A percentile compares a stretch with the other conserved stretches of the same genome.
These are phyloP conservation scores for Acanthosoma haemorrhoidale DNA, from an alignment of 2,888 invertebrate species.

Conservation along the genomic window DNA sequence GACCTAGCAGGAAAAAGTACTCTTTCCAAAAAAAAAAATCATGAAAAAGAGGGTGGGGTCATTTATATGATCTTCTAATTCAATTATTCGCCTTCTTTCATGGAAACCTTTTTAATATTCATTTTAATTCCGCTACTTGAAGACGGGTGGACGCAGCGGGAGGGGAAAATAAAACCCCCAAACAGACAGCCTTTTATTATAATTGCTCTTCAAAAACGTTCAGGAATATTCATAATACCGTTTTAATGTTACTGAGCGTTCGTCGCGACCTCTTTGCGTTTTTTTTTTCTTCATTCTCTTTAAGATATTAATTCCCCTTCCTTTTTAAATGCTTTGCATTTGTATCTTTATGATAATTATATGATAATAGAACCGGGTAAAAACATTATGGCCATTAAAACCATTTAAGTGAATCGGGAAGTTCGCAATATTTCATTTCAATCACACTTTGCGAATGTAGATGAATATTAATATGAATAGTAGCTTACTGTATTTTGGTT, in stretches of 20 bases:
- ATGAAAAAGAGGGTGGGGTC: background rate
- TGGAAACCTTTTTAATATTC: constrained; percentile 23
- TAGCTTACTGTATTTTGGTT: too few species aligned
- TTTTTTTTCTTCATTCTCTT: background rate
- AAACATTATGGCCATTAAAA: background rate
- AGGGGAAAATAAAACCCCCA: background rate
- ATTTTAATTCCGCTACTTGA: constrained; percentile 21
- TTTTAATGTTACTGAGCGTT: background rate
- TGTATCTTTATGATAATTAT: background rate
- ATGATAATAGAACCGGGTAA: background rate
- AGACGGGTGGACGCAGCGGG: background rate
- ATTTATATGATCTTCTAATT: constrained; percentile 28
- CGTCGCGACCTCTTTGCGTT: background rate
- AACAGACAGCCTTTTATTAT: constrained; percentile 16
- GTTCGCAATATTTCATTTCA: too few species aligned
- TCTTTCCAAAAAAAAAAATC: background rate
- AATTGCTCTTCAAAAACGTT: constrained; percentile 23
- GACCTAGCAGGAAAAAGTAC: background rate
- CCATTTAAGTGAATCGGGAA: too few species aligned
- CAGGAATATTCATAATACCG: constrained; percentile 20
- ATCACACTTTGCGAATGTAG: too few species aligned
- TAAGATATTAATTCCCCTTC: background rate
- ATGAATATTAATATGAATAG: too few species aligned
- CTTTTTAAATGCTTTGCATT: background rate
- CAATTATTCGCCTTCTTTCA: constrained; percentile 17